Evolutionary conservation across 2,888 invertebrate species (phyloP).

Genomic region (Eupithecia tripunctaria): DNA sequence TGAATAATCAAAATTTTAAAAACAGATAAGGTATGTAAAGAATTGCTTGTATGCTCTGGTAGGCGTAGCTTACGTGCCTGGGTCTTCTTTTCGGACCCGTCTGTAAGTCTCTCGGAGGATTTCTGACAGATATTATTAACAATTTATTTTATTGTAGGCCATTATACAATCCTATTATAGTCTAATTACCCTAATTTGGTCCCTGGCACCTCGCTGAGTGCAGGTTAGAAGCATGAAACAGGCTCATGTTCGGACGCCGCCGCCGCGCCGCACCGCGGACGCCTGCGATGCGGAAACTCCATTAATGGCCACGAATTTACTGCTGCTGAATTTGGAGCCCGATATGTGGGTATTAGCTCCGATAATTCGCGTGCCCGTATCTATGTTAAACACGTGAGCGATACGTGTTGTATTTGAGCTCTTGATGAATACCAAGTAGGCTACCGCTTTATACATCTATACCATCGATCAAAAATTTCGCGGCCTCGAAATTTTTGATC

Average conservation of each 20-base stretch:
- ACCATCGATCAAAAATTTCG: no score
- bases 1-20: no score
- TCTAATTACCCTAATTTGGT: conserved; percentile 16
- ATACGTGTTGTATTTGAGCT: background rate
- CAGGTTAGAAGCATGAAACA: conserved; percentile 37
- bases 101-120: background rate
- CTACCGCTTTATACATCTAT: background rate
- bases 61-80: background rate
- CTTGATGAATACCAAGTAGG: background rate
- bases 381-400: conserved; percentile 7
- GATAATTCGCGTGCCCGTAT: conserved; percentile 17
- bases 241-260: conserved; percentile 47
- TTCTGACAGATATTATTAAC: background rate
- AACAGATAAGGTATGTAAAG: no score
- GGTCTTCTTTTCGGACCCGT: background rate
- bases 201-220: conserved; percentile 40
- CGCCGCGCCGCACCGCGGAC: conserved; percentile 35
- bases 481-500: no score
- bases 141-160: background rate
- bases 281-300: conserved; percentile 73
- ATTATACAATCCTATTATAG: background rate
- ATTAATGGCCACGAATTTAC: conserved; percentile 72
- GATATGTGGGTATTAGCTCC: conserved; percentile 38
- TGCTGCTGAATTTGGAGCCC: conserved; percentile 45
- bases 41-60: no score